phyloP scores from a whole-genome alignment of 2,888 invertebrate genomes.

The Icerya purchasi region DNA sequence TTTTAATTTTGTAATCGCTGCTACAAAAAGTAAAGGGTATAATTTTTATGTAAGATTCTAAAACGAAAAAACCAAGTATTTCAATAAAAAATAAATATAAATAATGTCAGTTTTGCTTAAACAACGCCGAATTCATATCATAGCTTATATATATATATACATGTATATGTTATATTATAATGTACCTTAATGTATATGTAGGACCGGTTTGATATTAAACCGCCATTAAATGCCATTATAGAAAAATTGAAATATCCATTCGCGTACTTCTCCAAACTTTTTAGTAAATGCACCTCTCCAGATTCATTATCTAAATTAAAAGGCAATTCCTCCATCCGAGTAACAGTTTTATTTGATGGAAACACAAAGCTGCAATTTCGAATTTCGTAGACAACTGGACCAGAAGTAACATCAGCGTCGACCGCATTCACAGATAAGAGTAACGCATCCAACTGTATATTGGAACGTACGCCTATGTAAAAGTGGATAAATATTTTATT shows the following conservation, averaged over 20 bases:
- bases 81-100: too few species aligned
- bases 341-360: constrained; percentile 19
- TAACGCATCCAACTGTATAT: constrained; percentile 48
- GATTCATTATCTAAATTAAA: constrained; percentile 43
- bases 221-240: constrained; percentile 22
- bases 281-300: constrained; percentile 47
- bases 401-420: constrained; percentile 44
- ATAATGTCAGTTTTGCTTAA: too few species aligned
- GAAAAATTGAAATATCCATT: constrained; percentile 37
- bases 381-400: constrained; percentile 39
- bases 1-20: too few species aligned
- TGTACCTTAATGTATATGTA: constrained; percentile 28
- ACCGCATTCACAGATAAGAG: constrained; percentile 42
- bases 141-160: too few species aligned
- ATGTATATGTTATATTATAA: too few species aligned
- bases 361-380: constrained; percentile 34
- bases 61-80: too few species aligned
- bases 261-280: constrained; percentile 39
- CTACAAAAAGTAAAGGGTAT: too few species aligned
- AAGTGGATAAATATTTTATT: neutral
- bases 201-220: constrained; percentile 20
- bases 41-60: too few species aligned
- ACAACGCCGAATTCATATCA: too few species aligned
- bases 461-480: constrained; percentile 39
- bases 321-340: constrained; percentile 21